These are phyloP conservation scores for Rugalucina vietnamica DNA, from an alignment of 2,888 invertebrate species.

Conservation along the genomic window DNA sequence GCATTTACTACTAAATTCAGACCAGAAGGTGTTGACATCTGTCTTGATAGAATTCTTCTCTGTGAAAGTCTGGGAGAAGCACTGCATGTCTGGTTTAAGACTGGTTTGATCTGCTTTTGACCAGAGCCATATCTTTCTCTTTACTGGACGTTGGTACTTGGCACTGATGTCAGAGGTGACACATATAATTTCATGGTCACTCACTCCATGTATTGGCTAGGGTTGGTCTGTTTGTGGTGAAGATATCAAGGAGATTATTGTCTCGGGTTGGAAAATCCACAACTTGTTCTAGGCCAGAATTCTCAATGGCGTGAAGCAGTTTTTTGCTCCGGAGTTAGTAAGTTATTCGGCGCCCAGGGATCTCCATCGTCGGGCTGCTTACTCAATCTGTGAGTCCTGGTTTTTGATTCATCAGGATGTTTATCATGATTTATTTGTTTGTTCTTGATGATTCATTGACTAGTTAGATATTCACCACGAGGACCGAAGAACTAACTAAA, in stretches of 20 bases:
- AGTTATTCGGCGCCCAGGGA: no score
- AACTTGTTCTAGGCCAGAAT: background rate
- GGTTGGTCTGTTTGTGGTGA: conserved; percentile 34
- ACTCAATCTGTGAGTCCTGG: no score
- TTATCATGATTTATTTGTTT: no score
- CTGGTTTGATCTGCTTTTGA: conserved; percentile 7
- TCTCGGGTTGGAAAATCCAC: conserved; percentile 15
- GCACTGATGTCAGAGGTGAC: background rate
- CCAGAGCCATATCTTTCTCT: conserved; percentile 18
- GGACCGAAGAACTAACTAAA: no score
- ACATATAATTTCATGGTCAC: conserved; percentile 27
- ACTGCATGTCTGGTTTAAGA: conserved; percentile 11
- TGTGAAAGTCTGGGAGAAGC: conserved; percentile 16
- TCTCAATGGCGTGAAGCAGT: background rate
- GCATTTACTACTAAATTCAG: background rate
- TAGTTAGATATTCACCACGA: no score
- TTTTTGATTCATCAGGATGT: no score
- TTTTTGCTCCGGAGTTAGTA: no score
- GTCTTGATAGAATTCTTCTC: background rate
- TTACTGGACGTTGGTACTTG: background rate
- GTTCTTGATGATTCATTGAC: no score
- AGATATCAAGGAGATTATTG: conserved; percentile 27
- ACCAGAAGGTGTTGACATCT: background rate
- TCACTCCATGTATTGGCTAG: conserved; percentile 23
- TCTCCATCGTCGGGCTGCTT: no score